Conservation (phyloP, 2,888 invertebrate genomes). For the Oligia latruncula region DNA sequence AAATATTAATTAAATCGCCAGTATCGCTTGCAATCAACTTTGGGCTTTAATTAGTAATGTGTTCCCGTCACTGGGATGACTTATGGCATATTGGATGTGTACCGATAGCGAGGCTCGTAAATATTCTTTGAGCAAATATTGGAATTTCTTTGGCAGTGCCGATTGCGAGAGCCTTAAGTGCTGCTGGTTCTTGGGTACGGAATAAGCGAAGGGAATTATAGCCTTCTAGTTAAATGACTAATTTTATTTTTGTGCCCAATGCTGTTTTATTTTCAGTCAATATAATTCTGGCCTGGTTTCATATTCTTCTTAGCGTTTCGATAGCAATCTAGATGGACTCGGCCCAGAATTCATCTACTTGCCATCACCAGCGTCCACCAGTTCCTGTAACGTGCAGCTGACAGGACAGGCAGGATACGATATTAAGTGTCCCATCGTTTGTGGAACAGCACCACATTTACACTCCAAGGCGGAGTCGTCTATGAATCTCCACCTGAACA, state of each 20-base stretch:
- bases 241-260: not conserved
- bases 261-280: not conserved
- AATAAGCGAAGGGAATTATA: not conserved
- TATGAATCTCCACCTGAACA: no score
- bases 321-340: no score
- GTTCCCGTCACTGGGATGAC: constrained; percentile 77
- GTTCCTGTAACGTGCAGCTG: no score
- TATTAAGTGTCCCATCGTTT: no score
- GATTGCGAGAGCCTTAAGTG: constrained; percentile 38
- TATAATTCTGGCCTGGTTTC: not conserved
- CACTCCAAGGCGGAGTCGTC: no score
- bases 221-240: not conserved
- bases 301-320: no score
- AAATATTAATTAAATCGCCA: constrained; percentile 80
- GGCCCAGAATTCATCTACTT: no score
- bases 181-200: constrained; percentile 8
- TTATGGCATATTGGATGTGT: constrained; percentile 81
- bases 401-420: no score
- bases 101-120: constrained; percentile 61
- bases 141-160: constrained; percentile 59
- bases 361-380: no score
- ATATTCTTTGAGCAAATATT: constrained; percentile 67
- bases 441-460: no score
- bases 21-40: constrained; percentile 77
- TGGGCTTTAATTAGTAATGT: constrained; percentile 82